A percentile compares a stretch with the other conserved stretches of the same genome.
Conservation (phyloP, 1,140 invertebrate species). For the Magallana angulata region DNA sequence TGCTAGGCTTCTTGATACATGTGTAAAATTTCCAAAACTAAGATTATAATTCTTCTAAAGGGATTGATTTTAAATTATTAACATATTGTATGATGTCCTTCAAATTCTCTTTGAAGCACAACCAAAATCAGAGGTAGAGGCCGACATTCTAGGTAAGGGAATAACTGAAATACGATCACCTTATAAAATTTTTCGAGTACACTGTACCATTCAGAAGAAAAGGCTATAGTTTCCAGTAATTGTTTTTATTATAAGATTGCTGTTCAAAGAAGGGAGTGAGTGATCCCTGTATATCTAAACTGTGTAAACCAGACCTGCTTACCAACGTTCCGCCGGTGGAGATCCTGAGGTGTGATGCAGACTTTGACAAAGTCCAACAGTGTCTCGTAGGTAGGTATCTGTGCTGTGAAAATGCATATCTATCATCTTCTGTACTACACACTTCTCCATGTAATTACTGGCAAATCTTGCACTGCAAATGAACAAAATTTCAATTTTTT, state of each 20-base stretch:
- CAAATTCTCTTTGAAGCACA: neutral
- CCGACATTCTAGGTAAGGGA: neutral
- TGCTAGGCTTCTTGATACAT: too few relatives aligned
- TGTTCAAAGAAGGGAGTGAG: constrained; percentile 20
- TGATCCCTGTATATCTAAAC: constrained; percentile 18
- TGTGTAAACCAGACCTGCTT: constrained; percentile 45
- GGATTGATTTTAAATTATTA: too few relatives aligned
- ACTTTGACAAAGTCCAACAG: constrained; percentile 40
- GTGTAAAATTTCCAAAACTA: too few relatives aligned
- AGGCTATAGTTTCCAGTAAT: too few relatives aligned
- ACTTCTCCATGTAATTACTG: neutral
- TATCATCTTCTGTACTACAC: too few relatives aligned
- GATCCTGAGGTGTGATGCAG: constrained; percentile 37
- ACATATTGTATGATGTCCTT: too few relatives aligned
- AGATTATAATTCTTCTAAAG: too few relatives aligned
- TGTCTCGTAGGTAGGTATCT: constrained; percentile 49
- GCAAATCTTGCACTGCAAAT: too few relatives aligned
- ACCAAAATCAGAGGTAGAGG: neutral
- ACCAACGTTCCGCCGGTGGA: constrained; percentile 36
- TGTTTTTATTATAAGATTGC: constrained; percentile 43
- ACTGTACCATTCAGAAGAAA: too few relatives aligned
- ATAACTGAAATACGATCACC: too few relatives aligned
- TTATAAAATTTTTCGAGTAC: too few relatives aligned
- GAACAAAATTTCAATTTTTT: neutral
- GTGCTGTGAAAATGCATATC: too few relatives aligned